A percentile compares a stretch with the other conserved stretches of the same genome.
Evolutionary conservation across 1,140 invertebrate species (phyloP).

Genomic region (Daktulosphaira vitifoliae): DNA sequence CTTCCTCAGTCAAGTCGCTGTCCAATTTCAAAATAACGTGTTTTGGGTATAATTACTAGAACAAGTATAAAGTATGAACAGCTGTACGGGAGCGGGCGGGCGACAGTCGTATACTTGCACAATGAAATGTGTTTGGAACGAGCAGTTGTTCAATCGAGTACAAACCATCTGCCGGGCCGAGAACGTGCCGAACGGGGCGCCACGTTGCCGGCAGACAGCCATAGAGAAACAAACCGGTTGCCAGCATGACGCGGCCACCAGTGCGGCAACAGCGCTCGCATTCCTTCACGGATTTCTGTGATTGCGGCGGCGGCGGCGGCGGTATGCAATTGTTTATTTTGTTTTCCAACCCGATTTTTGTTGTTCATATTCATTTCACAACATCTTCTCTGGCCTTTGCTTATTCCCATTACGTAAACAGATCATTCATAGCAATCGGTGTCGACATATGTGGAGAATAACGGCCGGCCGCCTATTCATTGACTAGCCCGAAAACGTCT

Average conservation of each 20-base stretch:
- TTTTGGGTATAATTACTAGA: no score
- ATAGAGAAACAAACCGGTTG: not conserved
- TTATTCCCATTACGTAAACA: no score
- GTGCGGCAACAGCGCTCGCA: conserved; percentile 19
- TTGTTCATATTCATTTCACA: no score
- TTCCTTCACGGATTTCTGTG: conserved; percentile 12
- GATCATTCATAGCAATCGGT: no score
- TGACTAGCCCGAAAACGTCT: no score
- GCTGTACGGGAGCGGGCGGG: no score
- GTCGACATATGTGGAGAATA: no score
- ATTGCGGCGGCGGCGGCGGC: not conserved
- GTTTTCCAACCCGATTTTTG: not conserved
- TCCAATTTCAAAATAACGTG: no score
- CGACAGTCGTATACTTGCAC: conserved; percentile 6
- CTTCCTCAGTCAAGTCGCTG: no score
- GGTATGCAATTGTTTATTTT: not conserved
- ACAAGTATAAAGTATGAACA: no score
- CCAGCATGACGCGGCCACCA: not conserved
- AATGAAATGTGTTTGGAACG: not conserved
- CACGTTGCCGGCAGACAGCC: not conserved
- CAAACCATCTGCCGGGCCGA: conserved; percentile 11
- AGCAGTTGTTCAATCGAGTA: conserved; percentile 8
- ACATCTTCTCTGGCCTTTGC: no score
- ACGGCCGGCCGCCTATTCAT: no score
- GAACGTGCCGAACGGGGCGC: conserved; percentile 23